phyloP scores from a whole-genome alignment of 1,140 invertebrate species.

The Drosophila ambigua region DNA sequence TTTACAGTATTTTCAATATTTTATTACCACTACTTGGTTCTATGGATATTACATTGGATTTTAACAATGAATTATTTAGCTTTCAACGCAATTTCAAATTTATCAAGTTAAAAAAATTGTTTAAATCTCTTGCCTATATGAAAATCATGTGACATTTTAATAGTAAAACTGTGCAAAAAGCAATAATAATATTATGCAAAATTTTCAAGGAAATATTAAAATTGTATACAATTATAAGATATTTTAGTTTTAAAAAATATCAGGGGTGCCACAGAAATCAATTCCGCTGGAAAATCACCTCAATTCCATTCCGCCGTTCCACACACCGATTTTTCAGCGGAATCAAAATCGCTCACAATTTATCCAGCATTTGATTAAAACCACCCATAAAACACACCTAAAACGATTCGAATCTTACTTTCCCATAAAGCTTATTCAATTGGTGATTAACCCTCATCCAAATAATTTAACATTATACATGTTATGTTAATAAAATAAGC shows the following conservation, averaged over 20 bases:
- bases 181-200: slow-evolving; percentile 73
- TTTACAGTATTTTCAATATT: slow-evolving; percentile 77
- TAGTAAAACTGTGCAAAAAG: slow-evolving; percentile 80
- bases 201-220: slow-evolving; percentile 75
- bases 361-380: no score
- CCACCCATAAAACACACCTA: no score
- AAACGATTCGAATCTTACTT: no score
- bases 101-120: slow-evolving; percentile 71
- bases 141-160: slow-evolving; percentile 81
- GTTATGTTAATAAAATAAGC: no score
- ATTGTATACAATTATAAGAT: slow-evolving; percentile 72
- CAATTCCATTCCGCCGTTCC: no score
- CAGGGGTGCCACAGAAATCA: fast-evolving
- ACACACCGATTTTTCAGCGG: no score
- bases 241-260: slow-evolving; percentile 56
- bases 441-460: no score
- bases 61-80: slow-evolving; percentile 42
- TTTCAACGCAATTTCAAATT: slow-evolving; percentile 50
- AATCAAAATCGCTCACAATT: no score
- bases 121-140: slow-evolving; percentile 81
- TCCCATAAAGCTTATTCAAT: no score
- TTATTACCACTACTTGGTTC: slow-evolving; percentile 45
- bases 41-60: slow-evolving; percentile 40
- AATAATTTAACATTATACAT: no score
- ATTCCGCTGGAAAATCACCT: no score